phyloP scores from a whole-genome alignment of 2,888 invertebrate species.

The Tiliacea aurago region DNA sequence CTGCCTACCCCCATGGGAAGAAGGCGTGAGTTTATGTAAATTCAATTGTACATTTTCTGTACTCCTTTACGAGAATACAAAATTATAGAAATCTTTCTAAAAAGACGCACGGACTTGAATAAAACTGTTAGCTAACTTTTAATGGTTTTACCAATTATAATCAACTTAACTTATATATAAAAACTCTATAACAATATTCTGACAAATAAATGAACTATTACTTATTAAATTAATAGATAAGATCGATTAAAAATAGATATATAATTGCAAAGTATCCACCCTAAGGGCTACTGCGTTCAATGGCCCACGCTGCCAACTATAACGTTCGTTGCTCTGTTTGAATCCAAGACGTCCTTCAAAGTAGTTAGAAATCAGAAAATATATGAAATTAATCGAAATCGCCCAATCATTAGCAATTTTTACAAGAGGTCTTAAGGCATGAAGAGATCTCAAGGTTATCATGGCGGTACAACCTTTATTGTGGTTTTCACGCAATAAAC shows the following conservation, averaged over 20 bases:
- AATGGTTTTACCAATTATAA: neutral
- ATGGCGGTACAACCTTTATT: conserved; percentile 28
- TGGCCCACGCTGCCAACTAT: conserved; percentile 29
- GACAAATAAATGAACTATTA: neutral
- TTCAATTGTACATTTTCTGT: too few species aligned
- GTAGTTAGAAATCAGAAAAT: conserved; percentile 32
- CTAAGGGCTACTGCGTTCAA: conserved; percentile 32
- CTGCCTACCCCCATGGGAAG: too few species aligned
- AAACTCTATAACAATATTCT: too few species aligned
- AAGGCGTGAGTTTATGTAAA: too few species aligned
- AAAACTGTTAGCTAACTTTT: neutral
- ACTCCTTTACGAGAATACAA: too few species aligned
- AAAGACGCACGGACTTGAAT: neutral
- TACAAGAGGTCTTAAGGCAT: conserved; percentile 11
- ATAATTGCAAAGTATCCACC: conserved; percentile 20
- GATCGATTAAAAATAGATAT: conserved; percentile 14
- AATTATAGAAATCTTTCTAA: neutral
- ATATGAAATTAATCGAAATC: conserved; percentile 11
- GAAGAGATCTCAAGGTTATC: conserved; percentile 25
- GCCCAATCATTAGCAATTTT: conserved; percentile 4
- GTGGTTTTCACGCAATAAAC: conserved; percentile 41
- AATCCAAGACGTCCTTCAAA: conserved; percentile 55
- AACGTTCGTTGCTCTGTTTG: conserved; percentile 48
- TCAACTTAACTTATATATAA: neutral
- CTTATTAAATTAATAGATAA: neutral